Percentiles rank a stretch among this genome's conserved stretches.
phyloP scores from a whole-genome alignment of 2,888 invertebrate genomes.

The Nephrotoma flavescens region DNA sequence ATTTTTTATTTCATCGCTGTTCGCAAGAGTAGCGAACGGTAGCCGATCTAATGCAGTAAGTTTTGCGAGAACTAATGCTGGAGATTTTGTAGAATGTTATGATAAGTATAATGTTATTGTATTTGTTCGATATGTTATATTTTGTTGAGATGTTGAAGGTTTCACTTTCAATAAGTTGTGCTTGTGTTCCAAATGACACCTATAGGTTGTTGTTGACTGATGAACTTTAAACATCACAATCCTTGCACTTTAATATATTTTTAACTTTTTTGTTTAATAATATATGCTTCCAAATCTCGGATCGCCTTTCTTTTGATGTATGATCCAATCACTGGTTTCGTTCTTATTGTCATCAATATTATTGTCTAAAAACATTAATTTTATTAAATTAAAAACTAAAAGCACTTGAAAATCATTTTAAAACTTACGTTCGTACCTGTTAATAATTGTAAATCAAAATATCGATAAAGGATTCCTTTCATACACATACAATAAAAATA shows the following conservation, averaged over 20 bases:
- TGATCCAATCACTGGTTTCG: background rate
- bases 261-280: background rate
- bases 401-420: background rate
- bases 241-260: no score
- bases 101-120: background rate
- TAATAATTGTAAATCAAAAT: background rate
- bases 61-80: background rate
- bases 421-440: background rate
- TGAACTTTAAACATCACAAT: background rate
- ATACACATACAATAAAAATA: background rate
- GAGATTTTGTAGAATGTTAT: background rate
- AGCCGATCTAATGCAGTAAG: background rate
- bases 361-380: background rate
- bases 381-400: background rate
- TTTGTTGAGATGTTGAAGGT: background rate
- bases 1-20: background rate
- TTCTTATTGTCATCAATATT: background rate
- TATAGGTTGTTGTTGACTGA: background rate
- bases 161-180: background rate
- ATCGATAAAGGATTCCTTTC: background rate
- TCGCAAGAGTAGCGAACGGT: background rate
- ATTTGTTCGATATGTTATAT: background rate
- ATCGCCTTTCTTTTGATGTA: background rate
- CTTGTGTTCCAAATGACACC: constrained; percentile 1
- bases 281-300: background rate